Conservation (phyloP, 2,797 vertebrate genomes). For the Thripadectes ignobilis region DNA sequence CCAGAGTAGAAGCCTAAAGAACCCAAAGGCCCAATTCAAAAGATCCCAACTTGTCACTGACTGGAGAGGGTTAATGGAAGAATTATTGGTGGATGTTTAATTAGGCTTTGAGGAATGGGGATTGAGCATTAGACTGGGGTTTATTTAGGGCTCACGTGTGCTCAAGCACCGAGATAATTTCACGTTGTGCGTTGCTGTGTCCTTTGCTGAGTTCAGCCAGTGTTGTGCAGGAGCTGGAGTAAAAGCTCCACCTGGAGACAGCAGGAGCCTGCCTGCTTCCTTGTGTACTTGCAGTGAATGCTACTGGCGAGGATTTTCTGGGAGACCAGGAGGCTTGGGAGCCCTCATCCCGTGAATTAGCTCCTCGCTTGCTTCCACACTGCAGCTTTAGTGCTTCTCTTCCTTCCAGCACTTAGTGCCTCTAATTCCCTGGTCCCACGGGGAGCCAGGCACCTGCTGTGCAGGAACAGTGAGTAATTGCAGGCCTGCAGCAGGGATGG, state of each 20-base stretch:
- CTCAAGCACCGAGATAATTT: constrained; percentile 19
- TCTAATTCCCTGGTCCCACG: fast-evolving
- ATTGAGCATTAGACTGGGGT: constrained; percentile 23
- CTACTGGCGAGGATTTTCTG: background rate
- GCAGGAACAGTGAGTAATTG: background rate
- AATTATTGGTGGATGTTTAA: constrained; percentile 45
- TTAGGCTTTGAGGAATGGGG: constrained; percentile 52
- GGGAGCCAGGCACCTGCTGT: background rate
- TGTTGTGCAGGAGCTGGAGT: constrained; percentile 31
- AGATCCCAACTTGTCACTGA: background rate
- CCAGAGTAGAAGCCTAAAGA: background rate
- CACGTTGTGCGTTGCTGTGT: background rate
- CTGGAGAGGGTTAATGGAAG: constrained; percentile 44
- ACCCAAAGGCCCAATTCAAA: background rate
- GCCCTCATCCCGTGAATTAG: background rate
- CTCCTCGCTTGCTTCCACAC: background rate
- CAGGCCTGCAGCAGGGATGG: background rate
- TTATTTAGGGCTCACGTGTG: constrained; percentile 49
- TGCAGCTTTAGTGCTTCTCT: background rate
- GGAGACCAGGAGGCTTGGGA: background rate
- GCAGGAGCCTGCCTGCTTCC: background rate
- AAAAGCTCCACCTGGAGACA: constrained; percentile 76
- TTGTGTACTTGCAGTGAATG: background rate
- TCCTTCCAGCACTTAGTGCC: background rate
- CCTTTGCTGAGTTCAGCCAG: background rate